phyloP scores from a whole-genome alignment of 2,888 invertebrate genomes.

The Eupithecia exiguata region DNA sequence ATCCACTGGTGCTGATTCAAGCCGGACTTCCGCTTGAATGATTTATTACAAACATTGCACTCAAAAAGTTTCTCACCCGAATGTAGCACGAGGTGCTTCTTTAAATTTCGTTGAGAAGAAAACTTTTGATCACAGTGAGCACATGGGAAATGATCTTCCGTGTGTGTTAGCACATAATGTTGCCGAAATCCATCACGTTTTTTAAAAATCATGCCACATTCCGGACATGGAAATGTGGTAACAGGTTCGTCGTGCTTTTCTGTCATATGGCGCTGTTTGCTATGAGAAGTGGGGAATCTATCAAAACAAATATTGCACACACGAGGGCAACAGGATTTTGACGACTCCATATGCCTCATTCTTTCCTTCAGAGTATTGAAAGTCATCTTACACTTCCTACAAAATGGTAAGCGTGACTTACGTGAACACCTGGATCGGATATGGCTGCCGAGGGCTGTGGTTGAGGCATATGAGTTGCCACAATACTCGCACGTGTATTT shows the following conservation, averaged over 20 bases:
- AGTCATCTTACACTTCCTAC: conserved; percentile 54
- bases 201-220: conserved; percentile 53
- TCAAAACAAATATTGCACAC: conserved; percentile 53
- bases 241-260: conserved; percentile 47
- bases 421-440: conserved; percentile 49
- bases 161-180: conserved; percentile 56
- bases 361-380: conserved; percentile 52
- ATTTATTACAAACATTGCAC: conserved; percentile 57
- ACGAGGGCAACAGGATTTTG: conserved; percentile 54
- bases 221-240: conserved; percentile 52
- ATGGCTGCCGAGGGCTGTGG: conserved; percentile 50
- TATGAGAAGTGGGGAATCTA: conserved; percentile 53
- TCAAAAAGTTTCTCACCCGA: conserved; percentile 54
- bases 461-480: conserved; percentile 56
- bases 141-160: conserved; percentile 51
- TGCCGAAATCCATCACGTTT: conserved; percentile 46
- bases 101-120: conserved; percentile 51
- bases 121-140: conserved; percentile 55
- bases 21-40: conserved; percentile 54
- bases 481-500: conserved; percentile 60
- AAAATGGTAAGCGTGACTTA: conserved; percentile 45
- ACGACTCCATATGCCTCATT: conserved; percentile 48
- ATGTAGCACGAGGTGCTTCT: conserved; percentile 52
- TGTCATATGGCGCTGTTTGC: conserved; percentile 53
- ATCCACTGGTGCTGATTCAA: conserved; percentile 60